Evolutionary conservation across 2,888 invertebrate genomes (phyloP).

Genomic region (Drosophila tripunctata): DNA sequence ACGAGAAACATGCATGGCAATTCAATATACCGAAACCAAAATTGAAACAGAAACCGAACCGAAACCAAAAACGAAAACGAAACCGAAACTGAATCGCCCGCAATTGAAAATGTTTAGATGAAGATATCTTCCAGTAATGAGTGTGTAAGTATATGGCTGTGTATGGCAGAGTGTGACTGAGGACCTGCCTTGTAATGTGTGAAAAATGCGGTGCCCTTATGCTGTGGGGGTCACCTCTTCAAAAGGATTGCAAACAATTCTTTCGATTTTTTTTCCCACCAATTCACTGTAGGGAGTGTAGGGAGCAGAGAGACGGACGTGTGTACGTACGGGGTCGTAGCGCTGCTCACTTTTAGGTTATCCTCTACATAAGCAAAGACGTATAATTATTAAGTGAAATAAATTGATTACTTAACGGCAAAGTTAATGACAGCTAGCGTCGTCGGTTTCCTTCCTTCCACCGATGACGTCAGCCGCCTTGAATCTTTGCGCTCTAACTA

Average conservation of each 20-base stretch:
- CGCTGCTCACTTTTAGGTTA: conserved; percentile 63
- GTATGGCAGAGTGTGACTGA: conserved; percentile 1
- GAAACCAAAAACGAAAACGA: no score
- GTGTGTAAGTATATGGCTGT: background rate
- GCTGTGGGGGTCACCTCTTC: conserved; percentile 47
- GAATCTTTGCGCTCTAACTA: background rate
- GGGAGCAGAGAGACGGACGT: background rate
- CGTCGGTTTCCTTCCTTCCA: conserved; percentile 36
- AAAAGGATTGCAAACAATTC: conserved; percentile 58
- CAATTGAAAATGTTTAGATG: conserved; percentile 59
- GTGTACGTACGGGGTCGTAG: no score
- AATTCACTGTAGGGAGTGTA: conserved; percentile 28
- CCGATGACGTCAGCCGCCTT: conserved; percentile 37
- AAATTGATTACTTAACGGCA: conserved; percentile 75
- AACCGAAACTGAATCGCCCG: conserved; percentile 45
- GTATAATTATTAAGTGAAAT: conserved; percentile 73
- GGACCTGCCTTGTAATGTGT: conserved; percentile 54
- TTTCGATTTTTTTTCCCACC: conserved; percentile 66
- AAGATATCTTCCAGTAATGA: conserved; percentile 36
- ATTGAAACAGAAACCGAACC: no score
- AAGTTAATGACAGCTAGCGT: conserved; percentile 67
- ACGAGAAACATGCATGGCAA: conserved; percentile 79
- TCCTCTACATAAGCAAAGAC: conserved; percentile 33
- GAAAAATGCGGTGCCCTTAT: conserved; percentile 55
- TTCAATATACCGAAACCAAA: conserved; percentile 57